A percentile compares a stretch with the other conserved stretches of the same genome.
phyloP scores from a whole-genome alignment of 1,140 invertebrate species.

The Nasonia vitripennis region DNA sequence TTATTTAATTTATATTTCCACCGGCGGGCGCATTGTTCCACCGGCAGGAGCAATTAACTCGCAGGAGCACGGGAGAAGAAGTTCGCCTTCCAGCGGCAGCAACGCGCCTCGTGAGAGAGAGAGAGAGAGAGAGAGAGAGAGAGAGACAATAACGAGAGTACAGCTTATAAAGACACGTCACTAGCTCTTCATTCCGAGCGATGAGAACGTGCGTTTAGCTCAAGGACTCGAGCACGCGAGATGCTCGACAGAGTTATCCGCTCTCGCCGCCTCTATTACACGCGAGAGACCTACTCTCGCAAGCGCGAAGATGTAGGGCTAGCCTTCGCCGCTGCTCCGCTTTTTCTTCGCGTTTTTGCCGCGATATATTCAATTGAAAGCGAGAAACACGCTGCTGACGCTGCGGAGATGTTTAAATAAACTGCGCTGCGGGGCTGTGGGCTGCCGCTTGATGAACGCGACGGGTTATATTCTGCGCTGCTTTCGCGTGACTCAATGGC shows the following conservation, averaged over 20 bases:
- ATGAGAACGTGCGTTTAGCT: constrained; percentile 41
- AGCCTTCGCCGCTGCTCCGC: constrained; percentile 4
- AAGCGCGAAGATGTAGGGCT: background rate
- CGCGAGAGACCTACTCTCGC: background rate
- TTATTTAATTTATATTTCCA: constrained; percentile 5
- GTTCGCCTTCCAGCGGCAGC: background rate
- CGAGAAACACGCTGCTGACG: background rate
- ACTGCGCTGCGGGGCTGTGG: background rate
- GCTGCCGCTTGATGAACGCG: background rate
- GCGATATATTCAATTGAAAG: constrained; percentile 3
- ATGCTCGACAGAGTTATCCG: constrained; percentile 26
- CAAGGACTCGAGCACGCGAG: background rate
- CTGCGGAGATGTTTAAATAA: constrained; percentile 17
- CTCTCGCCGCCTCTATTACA: constrained; percentile 3
- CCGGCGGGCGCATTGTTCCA: background rate
- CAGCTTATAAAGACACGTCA: constrained; percentile 1
- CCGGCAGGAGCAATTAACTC: background rate
- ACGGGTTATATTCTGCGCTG: background rate
- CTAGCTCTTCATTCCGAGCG: constrained; percentile 20
- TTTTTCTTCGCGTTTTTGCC: background rate
- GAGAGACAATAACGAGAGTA: background rate
- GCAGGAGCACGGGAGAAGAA: background rate
- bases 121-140: background rate
- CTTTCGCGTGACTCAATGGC: background rate
- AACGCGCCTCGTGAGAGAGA: background rate